Conservation (phyloP, 2,888 invertebrate genomes). For the Osmoderma eremita region DNA sequence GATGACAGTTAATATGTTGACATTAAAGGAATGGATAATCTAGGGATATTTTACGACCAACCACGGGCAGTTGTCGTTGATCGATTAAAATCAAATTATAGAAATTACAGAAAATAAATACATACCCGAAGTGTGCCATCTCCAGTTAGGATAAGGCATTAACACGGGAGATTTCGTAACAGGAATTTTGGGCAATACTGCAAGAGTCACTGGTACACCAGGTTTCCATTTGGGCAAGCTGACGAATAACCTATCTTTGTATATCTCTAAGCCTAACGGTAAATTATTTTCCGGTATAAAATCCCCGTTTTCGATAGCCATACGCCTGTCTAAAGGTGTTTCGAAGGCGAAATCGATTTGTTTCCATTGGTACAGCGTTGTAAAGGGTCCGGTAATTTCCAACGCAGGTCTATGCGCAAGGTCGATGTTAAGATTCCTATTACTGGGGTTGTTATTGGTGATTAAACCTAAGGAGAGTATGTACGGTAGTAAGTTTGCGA, state of each 20-base stretch:
- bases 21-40: no score
- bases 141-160: constrained; percentile 81
- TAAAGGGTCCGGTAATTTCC: constrained; percentile 69
- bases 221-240: constrained; percentile 48
- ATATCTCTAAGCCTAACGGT: constrained; percentile 79
- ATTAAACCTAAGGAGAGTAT: constrained; percentile 64
- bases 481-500: constrained; percentile 59
- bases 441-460: constrained; percentile 2
- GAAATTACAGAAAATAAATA: background rate
- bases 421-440: constrained; percentile 4
- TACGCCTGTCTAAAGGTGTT: constrained; percentile 67
- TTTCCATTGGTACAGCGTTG: constrained; percentile 78
- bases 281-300: constrained; percentile 79
- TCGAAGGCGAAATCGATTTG: constrained; percentile 79
- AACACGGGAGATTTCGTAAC: constrained; percentile 70
- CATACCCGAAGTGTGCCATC: constrained; percentile 70
- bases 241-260: constrained; percentile 76
- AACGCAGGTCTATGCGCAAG: constrained; percentile 44
- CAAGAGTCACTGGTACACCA: constrained; percentile 69
- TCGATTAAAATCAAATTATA: background rate
- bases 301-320: constrained; percentile 70
- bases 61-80: background rate
- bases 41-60: background rate
- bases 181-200: constrained; percentile 72
- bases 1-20: no score